Base-by-base conservation (phyloP, 2,797 vertebrate species). In the Neoniphon sammara region DNA sequence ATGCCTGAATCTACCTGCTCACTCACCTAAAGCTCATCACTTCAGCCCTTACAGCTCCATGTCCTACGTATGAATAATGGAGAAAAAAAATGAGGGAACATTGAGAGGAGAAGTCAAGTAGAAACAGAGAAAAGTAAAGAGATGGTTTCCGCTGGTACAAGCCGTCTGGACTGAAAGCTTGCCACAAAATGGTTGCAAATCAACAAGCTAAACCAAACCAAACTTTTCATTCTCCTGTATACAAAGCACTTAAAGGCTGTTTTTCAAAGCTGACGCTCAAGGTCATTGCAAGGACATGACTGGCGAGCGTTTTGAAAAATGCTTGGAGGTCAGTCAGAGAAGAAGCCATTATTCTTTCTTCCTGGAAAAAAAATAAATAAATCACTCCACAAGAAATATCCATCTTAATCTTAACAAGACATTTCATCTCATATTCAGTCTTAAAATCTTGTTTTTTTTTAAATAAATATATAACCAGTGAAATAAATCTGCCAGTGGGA, bases 21-120 rank as follows among this genome's bases (percentile, higher is more conserved):
- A 56, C 60, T 70, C 74, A 75, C 27, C 30, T 20, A 49, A 53
- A 70, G 34, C 46, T 74, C 66, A 60, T 17, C 12, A 56, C 65
- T 58, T 57, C 17, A 54, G 36, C 17, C 34, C 17, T 42, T 46
- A 64, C 70, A 63, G 66, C 54, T 57, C 23, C 75, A 61, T 17
- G 55, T 67, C n/a, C 14, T 8, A 4, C 50, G 34, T 55, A 17
- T 66, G 34, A 60, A 65, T 14, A 25, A 39, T 39, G 8, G 7
- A 39, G 20, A 3, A 36, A 7, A 53, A 53, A 34, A 64, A 54
- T 39, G 39, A 65, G 49, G 66, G 69, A 62, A 5, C 12, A 18
- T 18, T 61, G 30, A 58, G 56, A 18, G 42, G 42, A 15, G 42
- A 15, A 15, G 42, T 3, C 10, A 8, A 11, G 14, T 44, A 11